Percentiles rank a stretch among this genome's conserved stretches.
Conservation (phyloP, 2,113 vertebrate genomes). For the Archilochus colubris region DNA sequence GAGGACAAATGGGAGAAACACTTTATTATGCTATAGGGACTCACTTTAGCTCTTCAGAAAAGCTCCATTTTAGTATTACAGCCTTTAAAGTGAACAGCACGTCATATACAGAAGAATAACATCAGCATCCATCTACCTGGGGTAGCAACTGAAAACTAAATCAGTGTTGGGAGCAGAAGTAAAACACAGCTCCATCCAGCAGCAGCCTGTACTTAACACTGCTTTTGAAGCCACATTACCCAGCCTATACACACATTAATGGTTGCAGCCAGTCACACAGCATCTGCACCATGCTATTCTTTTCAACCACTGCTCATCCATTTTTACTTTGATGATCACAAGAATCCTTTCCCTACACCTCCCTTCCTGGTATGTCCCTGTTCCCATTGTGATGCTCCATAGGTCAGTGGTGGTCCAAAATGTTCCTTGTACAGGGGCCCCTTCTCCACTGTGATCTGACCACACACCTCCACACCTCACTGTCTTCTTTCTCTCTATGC, state of each 20-base stretch:
- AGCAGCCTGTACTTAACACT: background rate
- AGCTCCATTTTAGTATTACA: background rate
- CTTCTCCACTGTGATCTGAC: background rate
- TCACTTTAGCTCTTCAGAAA: background rate
- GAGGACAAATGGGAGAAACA: background rate
- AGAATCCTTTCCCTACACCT: background rate
- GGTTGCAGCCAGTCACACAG: background rate
- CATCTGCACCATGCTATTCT: background rate
- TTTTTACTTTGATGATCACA: background rate
- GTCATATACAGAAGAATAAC: background rate
- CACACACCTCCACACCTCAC: background rate
- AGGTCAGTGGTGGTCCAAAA: background rate
- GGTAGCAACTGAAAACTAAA: background rate
- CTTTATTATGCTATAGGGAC: background rate
- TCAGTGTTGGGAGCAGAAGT: background rate
- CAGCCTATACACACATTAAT: background rate
- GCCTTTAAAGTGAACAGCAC: background rate
- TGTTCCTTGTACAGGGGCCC: background rate
- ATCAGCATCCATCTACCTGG: background rate
- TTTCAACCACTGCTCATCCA: background rate
- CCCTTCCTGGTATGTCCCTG: background rate
- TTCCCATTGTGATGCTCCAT: accelerated
- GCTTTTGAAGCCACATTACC: background rate
- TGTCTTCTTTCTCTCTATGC: background rate
- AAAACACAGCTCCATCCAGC: background rate